phyloP scores from a whole-genome alignment of 2,797 vertebrate species.

The Phalanger gymnotis region DNA sequence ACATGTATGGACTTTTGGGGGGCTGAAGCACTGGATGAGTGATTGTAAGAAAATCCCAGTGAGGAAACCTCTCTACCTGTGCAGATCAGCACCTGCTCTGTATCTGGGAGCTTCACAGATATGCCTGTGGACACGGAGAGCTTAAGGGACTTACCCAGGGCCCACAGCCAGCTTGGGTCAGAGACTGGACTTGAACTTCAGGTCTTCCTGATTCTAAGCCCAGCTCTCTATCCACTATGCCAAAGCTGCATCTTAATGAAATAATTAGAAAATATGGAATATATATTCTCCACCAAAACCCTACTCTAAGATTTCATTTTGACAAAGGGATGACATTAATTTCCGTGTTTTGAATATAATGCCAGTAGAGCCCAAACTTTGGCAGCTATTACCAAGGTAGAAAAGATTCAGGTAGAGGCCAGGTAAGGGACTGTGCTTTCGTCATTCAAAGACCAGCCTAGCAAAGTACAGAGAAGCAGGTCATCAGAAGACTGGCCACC shows the following conservation, averaged over 20 bases:
- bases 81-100: too few relatives aligned
- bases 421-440: background rate
- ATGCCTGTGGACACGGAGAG: background rate
- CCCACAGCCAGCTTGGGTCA: background rate
- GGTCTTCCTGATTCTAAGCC: background rate
- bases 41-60: too few relatives aligned
- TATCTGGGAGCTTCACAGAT: background rate
- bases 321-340: background rate
- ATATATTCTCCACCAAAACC: background rate
- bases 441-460: background rate
- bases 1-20: background rate
- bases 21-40: background rate
- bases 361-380: background rate
- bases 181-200: background rate
- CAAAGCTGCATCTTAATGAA: background rate
- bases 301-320: background rate
- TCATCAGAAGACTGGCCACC: background rate
- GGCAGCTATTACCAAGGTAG: background rate
- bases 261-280: background rate
- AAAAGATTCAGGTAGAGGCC: background rate
- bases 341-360: background rate
- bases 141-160: background rate
- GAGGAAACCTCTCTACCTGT: too few relatives aligned
- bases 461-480: background rate
- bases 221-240: background rate